Base-by-base conservation (phyloP, 2,797 vertebrate genomes). In the Adelosebastes latens region DNA sequence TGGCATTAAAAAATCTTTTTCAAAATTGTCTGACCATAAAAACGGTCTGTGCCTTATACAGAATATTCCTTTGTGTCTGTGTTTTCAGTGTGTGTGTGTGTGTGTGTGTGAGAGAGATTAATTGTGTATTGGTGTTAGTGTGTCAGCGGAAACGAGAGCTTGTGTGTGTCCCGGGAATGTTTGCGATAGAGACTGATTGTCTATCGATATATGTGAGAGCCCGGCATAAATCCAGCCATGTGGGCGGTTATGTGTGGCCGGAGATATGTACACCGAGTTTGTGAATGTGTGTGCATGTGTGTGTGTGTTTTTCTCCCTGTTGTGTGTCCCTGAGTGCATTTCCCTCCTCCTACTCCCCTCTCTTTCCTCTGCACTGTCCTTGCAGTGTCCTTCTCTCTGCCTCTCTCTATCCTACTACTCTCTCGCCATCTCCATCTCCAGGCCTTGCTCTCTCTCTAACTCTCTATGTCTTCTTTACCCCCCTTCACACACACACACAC, bases 361-460 rank as follows among this genome's bases (percentile, higher is more conserved):
- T 79, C 83, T 81, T 92, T 87, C 80, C 88, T 91, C 94, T 92
- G 94, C 92, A 94, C 88, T 94, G 94, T 93, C 95, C 94, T 95
- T 95, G 92, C 84, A 81, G 84, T 92, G 94, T 93, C 94, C 93
- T 95, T 93, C 92, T 88, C 85, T 87, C 87, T 89, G 87, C 87
- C 83, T 90, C 85, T 67, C 82, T 88, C 78, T 82, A 82, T 85
- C 79, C 81, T 61, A 36, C 83, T 64, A 32, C 83, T 85, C 85
- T 87, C 88, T 89, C 74, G 34, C 90, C 89, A 87, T 88, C 88
- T 92, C 84, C 85, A 81, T 91, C 92, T 93, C 87, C 82, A 62
- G 83, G 83, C 85, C 89, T 91, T 80, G 72, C 63, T 46, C 31
- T 32, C 42, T 72, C 81, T 49, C 46, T 74, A 62, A 83, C 72